Evolutionary conservation across 2,888 invertebrate genomes (phyloP).

Genomic region (Rotaria sp.): DNA sequence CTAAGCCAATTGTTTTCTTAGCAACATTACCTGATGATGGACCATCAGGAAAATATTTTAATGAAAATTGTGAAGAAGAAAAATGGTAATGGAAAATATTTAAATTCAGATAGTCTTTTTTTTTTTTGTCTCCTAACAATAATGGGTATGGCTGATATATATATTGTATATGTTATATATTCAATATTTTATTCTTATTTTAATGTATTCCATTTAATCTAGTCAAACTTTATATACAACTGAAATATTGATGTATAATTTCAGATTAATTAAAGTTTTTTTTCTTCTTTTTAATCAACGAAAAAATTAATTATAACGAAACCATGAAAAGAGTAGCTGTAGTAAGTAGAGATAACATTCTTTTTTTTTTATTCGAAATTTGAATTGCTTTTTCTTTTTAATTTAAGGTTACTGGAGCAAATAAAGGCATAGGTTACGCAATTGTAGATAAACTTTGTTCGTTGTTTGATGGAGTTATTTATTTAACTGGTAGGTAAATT

Average conservation of each 20-base stretch:
- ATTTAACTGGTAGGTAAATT: not conserved
- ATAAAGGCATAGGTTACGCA: not conserved
- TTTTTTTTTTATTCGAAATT: not conserved
- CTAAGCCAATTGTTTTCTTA: not conserved
- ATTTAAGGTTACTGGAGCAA: not conserved
- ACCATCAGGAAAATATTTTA: not conserved
- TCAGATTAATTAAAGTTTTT: not conserved
- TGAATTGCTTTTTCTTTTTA: not conserved
- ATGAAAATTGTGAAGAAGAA: not conserved
- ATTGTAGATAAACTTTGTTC: not conserved
- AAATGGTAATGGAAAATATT: not conserved
- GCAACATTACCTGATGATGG: not conserved
- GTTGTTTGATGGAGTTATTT: not conserved
- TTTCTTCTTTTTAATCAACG: not conserved
- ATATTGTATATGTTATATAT: no score
- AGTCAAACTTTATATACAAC: no score
- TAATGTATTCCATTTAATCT: no score
- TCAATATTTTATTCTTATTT: no score
- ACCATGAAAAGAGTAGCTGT: not conserved
- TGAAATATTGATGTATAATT: no score
- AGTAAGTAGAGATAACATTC: not conserved
- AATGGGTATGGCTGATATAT: no score
- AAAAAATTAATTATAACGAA: no score
- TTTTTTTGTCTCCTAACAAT: no score
- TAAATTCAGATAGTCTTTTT: no score